These are phyloP conservation scores for Lampropteryx suffumata DNA, from an alignment of 2,888 invertebrate genomes.

Conservation along the genomic window DNA sequence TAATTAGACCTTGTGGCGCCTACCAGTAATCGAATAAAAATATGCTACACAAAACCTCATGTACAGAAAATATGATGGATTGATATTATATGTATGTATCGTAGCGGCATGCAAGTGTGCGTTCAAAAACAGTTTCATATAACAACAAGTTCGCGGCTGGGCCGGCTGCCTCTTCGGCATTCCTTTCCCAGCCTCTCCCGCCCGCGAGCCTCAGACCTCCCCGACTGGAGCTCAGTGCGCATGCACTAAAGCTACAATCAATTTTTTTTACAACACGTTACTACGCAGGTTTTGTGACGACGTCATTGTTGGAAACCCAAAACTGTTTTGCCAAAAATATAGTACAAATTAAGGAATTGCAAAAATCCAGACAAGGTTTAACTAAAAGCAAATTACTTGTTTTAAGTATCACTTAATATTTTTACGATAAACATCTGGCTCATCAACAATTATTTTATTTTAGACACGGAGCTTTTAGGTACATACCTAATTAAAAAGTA, in stretches of 20 bases:
- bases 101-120: slow-evolving; percentile 50
- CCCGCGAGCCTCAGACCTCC: slow-evolving; percentile 49
- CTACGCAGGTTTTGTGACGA: slow-evolving; percentile 15
- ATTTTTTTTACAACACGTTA: slow-evolving; percentile 47
- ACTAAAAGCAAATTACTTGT: too few relatives aligned
- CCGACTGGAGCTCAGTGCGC: slow-evolving; percentile 67
- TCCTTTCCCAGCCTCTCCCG: slow-evolving; percentile 66
- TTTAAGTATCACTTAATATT: too few relatives aligned
- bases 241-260: slow-evolving; percentile 68
- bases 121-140: slow-evolving; percentile 73
- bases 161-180: slow-evolving; percentile 75
- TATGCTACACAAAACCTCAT: too few relatives aligned
- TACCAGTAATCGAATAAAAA: too few relatives aligned
- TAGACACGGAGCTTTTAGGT: too few relatives aligned
- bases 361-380: too few relatives aligned
- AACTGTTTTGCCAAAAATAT: not conserved
- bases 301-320: slow-evolving; percentile 12
- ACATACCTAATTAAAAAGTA: too few relatives aligned
- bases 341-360: not conserved
- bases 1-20: too few relatives aligned
- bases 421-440: too few relatives aligned
- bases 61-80: not conserved
- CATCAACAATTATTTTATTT: too few relatives aligned
- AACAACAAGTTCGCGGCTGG: slow-evolving; percentile 73
- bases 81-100: slow-evolving; percentile 17